Base-by-base conservation (phyloP, 2,113 vertebrate genomes). In the Corvus hawaiiensis region DNA sequence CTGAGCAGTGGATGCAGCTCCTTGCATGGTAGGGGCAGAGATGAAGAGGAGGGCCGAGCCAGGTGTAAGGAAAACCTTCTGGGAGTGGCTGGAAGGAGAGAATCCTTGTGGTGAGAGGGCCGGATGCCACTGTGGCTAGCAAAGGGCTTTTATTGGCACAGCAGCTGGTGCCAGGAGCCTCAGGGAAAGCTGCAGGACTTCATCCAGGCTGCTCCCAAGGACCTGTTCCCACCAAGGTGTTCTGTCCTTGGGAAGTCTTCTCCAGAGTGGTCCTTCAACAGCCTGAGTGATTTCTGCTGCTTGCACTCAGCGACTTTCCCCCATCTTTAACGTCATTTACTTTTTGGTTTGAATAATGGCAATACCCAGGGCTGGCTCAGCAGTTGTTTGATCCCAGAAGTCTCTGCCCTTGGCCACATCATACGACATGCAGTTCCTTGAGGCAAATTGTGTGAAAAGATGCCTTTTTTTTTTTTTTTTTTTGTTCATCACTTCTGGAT, bases 381-480 rank as follows among this genome's bases (percentile, higher is more conserved):
- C 74, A 64, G 33, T 64, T 56, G 81, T 75, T 82, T 91, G 87
- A 87, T 91, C 75, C 71, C 59, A 44, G 76, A 54, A 77, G 72
- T 41, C 51, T 77, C 69, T 96, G 90, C 73, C 82, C 78, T 92
- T 35, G 71, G 78, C 84, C 41, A 10, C 6, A 2, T 90, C 78
- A 52, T 66, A 62, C 64, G 90, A 91, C 49, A 20, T 0, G 1
- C 54, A 32, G n/a, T 52, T 95, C 71, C 92, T 59, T 3, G 7
- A 77, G 95, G 94, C 84, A 4, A 87, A 68, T 4, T 85, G 85
- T 85, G 84, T 95, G 49, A 94, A 90, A 83, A 94, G 74, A 89
- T 69, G 71, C 39, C 24, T 8, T 49, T 49, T 49, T 49, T 48
- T 48, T 18, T 48, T 48, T 18, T 27, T 75, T 86, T 51, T 74